A percentile compares a stretch with the other conserved stretches of the same genome.
Evolutionary conservation across 23 tunicate genomes (phyloP).

Genomic region (Ascidia mentula): DNA sequence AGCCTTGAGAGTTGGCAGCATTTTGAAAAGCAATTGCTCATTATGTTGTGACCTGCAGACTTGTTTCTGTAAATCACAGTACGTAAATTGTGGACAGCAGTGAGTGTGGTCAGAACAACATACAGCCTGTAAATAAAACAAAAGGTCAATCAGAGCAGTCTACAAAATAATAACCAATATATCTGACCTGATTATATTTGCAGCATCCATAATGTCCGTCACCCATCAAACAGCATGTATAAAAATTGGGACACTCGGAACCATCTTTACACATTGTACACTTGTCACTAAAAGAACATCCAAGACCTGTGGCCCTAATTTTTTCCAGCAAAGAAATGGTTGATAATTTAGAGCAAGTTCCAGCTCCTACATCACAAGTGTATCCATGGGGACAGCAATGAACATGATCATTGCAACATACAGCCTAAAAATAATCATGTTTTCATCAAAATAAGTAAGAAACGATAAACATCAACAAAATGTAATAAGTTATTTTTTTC

Average conservation of each 20-base stretch:
- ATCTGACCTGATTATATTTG: background rate
- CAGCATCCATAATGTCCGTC: conserved; percentile 13
- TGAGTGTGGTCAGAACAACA: conserved; percentile 26
- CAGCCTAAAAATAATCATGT: conserved; percentile 4
- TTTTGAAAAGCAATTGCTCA: background rate
- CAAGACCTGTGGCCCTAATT: no score
- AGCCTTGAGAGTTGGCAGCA: background rate
- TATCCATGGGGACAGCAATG: conserved; percentile 17
- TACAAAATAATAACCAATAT: no score
- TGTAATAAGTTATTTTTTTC: background rate
- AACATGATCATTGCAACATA: conserved; percentile 22
- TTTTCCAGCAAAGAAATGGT: background rate
- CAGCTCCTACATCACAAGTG: background rate
- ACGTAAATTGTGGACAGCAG: conserved; percentile 5
- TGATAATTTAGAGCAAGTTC: background rate
- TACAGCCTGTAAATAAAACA: conserved; percentile 14
- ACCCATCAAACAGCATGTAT: conserved; percentile 6
- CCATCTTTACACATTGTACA: conserved; percentile 27
- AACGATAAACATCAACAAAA: no score
- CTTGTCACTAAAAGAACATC: background rate
- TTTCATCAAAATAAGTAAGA: background rate
- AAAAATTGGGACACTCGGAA: conserved; percentile 20
- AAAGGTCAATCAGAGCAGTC: background rate
- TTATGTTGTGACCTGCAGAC: conserved; percentile 7
- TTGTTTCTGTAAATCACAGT: conserved; percentile 13